A percentile compares a stretch with the other conserved stretches of the same genome.
Evolutionary conservation across 2,113 vertebrate species (phyloP).

Genomic region (Scalopus aquaticus): DNA sequence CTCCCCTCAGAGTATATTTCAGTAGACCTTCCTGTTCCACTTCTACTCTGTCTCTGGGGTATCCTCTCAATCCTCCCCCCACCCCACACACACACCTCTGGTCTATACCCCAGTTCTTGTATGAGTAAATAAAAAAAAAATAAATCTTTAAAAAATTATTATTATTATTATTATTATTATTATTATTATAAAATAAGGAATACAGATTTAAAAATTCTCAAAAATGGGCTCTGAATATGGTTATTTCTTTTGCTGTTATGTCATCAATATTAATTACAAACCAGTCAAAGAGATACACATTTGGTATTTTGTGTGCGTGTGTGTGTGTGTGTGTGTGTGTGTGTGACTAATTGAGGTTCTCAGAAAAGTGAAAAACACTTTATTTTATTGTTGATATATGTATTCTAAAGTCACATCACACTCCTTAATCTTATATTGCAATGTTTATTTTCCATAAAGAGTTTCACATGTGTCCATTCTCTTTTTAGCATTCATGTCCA

Average conservation of each 20-base stretch:
- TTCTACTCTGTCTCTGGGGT: too few species aligned
- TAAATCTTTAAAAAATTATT: too few species aligned
- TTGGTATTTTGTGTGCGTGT: not conserved
- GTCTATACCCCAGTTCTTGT: too few species aligned
- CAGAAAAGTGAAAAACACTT: not conserved
- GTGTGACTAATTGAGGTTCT: not conserved
- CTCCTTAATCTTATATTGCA: conserved; percentile 2
- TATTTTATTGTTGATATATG: not conserved
- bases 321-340: too few species aligned
- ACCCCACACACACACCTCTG: too few species aligned
- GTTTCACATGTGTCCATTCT: conserved; percentile 22
- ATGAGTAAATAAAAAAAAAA: too few species aligned
- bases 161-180: too few species aligned
- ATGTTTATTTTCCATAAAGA: conserved; percentile 52
- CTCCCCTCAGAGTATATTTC: too few species aligned
- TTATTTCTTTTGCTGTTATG: conserved; percentile 18
- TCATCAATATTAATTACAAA: conserved; percentile 38
- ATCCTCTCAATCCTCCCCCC: too few species aligned
- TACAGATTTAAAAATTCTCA: too few species aligned
- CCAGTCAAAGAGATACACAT: not conserved
- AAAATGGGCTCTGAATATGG: not conserved
- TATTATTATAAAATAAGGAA: too few species aligned
- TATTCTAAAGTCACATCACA: conserved; percentile 35
- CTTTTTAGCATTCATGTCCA: not conserved
- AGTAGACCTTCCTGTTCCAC: too few species aligned